Conservation (phyloP, 1,140 invertebrate genomes). For the Liolophura sinensis region DNA sequence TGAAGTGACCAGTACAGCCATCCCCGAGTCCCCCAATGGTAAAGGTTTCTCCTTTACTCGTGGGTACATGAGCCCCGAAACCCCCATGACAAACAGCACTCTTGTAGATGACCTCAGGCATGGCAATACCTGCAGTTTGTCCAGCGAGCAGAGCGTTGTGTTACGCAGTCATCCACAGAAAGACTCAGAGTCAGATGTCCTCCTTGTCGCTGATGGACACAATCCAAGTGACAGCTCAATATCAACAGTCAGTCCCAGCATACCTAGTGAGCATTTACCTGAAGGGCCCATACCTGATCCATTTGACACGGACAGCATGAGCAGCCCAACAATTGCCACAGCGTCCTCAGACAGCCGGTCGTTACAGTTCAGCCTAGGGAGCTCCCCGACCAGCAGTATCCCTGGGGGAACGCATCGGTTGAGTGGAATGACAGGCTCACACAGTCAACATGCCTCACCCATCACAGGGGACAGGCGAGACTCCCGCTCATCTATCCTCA, state of each 20-base stretch:
- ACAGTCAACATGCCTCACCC: too few relatives aligned
- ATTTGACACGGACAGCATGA: slow-evolving; percentile 15
- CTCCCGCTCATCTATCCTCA: background rate
- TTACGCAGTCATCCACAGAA: slow-evolving; percentile 1
- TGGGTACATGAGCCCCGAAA: slow-evolving; percentile 52
- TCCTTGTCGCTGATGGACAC: background rate
- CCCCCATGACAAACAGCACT: slow-evolving; percentile 27
- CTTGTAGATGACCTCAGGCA: too few relatives aligned
- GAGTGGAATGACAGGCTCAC: too few relatives aligned
- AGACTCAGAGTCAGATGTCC: slow-evolving; percentile 14
- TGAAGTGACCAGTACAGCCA: slow-evolving; percentile 65
- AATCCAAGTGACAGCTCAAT: too few relatives aligned
- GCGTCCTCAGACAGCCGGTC: background rate
- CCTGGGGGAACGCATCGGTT: background rate
- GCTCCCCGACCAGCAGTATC: background rate
- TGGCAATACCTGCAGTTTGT: background rate
- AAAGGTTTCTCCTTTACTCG: slow-evolving; percentile 43
- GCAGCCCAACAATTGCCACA: background rate
- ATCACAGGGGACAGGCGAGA: background rate
- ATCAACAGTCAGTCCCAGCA: too few relatives aligned
- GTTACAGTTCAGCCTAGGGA: background rate
- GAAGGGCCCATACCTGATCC: slow-evolving; percentile 17
- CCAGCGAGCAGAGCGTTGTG: slow-evolving; percentile 1
- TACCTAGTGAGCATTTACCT: background rate
- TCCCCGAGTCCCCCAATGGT: slow-evolving; percentile 22